Conservation (phyloP, 2,888 invertebrate species). For the Pristionchus maxplancki region DNA sequence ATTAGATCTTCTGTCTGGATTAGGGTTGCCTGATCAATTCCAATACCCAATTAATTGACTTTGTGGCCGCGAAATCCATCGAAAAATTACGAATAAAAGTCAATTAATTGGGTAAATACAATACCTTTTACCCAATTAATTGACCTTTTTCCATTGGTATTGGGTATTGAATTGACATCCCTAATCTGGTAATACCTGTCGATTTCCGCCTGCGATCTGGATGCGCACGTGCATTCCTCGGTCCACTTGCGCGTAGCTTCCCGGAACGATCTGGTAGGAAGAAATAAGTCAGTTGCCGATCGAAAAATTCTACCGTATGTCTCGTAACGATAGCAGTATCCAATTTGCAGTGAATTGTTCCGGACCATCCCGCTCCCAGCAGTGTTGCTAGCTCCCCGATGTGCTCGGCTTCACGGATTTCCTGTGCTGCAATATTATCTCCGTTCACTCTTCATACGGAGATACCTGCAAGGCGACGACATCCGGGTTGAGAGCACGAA, state of each 20-base stretch:
- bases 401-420: slow-evolving; percentile 38
- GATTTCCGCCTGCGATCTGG: background rate
- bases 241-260: slow-evolving; percentile 37
- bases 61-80: no score
- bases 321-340: slow-evolving; percentile 66
- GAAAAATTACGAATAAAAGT: no score
- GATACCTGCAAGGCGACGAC: slow-evolving; percentile 66
- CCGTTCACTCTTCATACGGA: no score
- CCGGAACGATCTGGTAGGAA: slow-evolving; percentile 42
- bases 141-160: no score
- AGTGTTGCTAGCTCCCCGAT: slow-evolving; percentile 42
- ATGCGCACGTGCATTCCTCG: slow-evolving; percentile 38
- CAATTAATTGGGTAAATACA: no score
- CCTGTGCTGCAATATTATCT: slow-evolving; percentile 12
- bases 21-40: no score
- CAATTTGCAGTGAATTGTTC: slow-evolving; percentile 54
- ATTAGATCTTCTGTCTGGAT: no score
- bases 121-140: no score
- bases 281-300: background rate
- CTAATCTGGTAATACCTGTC: background rate
- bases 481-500: slow-evolving; percentile 67
- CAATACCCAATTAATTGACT: no score
- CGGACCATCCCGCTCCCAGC: slow-evolving; percentile 57
- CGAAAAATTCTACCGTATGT: slow-evolving; percentile 58
- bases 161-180: no score